Conservation (phyloP, 2,113 vertebrate genomes). For the Cranoglanis bouderius region DNA sequence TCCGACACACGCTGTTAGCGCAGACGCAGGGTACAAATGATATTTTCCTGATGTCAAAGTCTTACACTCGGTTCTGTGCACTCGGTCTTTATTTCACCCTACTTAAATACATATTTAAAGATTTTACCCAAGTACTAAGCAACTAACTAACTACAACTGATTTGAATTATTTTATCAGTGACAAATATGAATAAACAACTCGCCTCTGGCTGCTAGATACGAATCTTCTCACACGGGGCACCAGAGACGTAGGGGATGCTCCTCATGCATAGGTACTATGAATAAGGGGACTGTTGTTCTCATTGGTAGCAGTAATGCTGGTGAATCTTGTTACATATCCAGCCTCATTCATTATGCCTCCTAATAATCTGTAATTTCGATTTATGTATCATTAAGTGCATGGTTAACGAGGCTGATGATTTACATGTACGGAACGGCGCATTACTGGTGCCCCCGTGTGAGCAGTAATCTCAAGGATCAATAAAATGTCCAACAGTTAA, state of each 20-base stretch:
- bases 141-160: neutral
- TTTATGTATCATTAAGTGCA: neutral
- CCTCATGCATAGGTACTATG: neutral
- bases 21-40: neutral
- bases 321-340: neutral
- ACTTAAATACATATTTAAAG: neutral
- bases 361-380: neutral
- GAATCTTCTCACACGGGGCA: neutral
- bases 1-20: neutral
- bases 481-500: neutral
- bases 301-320: neutral
- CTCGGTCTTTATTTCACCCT: neutral
- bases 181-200: neutral
- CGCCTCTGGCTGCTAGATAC: too few species aligned
- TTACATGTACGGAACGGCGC: neutral
- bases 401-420: neutral
- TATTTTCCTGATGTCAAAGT: neutral
- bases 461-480: neutral
- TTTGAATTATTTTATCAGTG: neutral
- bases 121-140: neutral
- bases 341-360: neutral
- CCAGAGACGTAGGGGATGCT: neutral
- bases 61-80: neutral
- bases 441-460: neutral
- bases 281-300: neutral